These are phyloP conservation scores for Ia io DNA, from an alignment of 2,113 vertebrate genomes.

Conservation along the genomic window DNA sequence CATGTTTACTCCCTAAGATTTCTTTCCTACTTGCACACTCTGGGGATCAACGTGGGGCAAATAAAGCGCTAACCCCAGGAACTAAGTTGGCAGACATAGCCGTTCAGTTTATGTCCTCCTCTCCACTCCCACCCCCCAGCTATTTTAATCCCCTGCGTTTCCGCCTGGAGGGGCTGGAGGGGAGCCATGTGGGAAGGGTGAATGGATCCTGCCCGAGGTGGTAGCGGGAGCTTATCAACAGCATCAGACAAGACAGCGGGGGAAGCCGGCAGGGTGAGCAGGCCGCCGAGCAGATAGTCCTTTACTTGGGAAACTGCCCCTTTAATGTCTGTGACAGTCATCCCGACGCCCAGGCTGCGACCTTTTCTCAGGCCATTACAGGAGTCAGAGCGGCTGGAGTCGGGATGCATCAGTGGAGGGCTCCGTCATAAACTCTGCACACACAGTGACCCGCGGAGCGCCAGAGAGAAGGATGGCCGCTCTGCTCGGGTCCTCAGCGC, in stretches of 20 bases:
- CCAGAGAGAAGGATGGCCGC: background rate
- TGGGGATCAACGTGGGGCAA: background rate
- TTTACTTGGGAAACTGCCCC: conserved; percentile 21
- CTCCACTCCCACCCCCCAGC: background rate
- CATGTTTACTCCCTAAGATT: background rate
- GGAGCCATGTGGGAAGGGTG: background rate
- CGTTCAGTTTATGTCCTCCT: background rate
- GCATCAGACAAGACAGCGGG: background rate
- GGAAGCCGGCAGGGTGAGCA: background rate
- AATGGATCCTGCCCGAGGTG: background rate
- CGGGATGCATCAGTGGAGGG: background rate
- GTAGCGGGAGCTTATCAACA: background rate
- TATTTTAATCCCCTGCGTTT: background rate
- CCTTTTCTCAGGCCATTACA: conserved; percentile 20
- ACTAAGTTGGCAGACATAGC: background rate
- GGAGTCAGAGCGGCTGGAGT: background rate
- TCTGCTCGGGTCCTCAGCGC: fast-evolving
- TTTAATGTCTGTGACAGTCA: conserved; percentile 36
- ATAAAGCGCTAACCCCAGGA: background rate
- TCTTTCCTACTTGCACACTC: background rate
- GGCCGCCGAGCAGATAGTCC: background rate
- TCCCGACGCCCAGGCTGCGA: background rate
- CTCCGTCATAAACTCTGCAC: background rate
- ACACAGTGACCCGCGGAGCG: background rate
- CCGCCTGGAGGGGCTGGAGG: background rate